phyloP scores from a whole-genome alignment of 2,797 vertebrate genomes.

The Margarornis squamiger region DNA sequence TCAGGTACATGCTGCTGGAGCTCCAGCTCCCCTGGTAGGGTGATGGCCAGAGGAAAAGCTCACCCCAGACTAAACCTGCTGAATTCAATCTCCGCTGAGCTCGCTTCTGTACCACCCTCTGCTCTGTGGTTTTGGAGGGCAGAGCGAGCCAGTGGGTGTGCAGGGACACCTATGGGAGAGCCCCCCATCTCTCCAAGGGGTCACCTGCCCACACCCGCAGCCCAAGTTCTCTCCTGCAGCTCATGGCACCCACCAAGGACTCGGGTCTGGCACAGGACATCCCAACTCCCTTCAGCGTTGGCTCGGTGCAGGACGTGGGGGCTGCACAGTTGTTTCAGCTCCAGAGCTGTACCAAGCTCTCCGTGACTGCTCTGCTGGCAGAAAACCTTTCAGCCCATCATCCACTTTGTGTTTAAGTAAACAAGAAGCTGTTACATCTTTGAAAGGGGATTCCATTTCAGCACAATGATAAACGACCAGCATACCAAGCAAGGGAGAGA shows the following conservation, averaged over 20 bases:
- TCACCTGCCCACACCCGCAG: not conserved
- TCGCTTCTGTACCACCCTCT: not conserved
- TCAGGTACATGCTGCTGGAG: not conserved
- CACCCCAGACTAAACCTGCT: not conserved
- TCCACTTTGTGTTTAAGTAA: constrained; percentile 60
- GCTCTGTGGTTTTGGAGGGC: not conserved
- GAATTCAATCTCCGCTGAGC: rapidly evolving
- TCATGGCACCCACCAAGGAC: rapidly evolving
- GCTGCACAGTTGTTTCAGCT: not conserved
- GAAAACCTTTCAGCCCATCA: constrained; percentile 50
- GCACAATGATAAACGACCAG: constrained; percentile 62
- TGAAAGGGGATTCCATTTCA: constrained; percentile 63
- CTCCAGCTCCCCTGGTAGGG: not conserved
- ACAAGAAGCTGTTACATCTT: constrained; percentile 45
- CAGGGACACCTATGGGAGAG: rapidly evolving
- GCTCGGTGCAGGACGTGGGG: not conserved
- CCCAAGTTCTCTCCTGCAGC: not conserved
- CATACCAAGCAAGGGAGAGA: constrained; percentile 55
- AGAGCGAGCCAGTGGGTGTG: rapidly evolving
- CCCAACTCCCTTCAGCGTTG: not conserved
- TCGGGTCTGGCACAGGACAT: not conserved
- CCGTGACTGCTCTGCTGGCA: constrained; percentile 10
- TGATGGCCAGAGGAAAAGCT: not conserved
- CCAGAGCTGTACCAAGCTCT: not conserved
- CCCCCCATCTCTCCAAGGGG: rapidly evolving